Evolutionary conservation across 53 echinoderm and acorn worm species (phyloP), one percentile per base, ranked within the genome.

Genomic region (Stichopus horrens): DNA sequence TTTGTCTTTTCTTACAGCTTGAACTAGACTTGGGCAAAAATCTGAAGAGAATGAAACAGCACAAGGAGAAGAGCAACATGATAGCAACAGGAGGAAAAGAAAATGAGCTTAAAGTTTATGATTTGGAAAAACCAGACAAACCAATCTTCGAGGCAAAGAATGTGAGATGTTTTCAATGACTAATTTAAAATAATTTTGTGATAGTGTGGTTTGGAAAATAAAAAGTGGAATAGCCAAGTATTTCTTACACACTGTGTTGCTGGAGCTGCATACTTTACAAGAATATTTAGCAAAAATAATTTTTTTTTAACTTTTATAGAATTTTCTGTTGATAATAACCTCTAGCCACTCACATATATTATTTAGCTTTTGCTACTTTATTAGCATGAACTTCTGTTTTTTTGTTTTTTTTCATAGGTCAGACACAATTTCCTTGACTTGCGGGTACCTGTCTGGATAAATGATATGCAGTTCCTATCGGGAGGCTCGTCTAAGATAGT

Each of bases 1-100:
- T 55, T 68, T 54, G 19, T 23, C 86, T 74, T 52, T 84, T 83
- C 58, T 60, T 65, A 6, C 57, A 97, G 98, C 77, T 86, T 67
- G 95, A 95, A 85, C 75, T 97, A 19, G 87, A 93, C 14, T 93
- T 91, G 90, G 98, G 98, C 8, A 73, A 89, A 51, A 90, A 95
- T 79, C 37, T 97, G 5, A 75, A 89, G 75, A 91, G 82, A 81
- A 95, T 97, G 95, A 88, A 94, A 71, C 95, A 94, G 74, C 93
- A 95, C 71, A 77, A 77, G 1, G 77, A 92, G 7, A 89, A 91
- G n/a, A 90, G 79, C 57, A 91, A 97, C 74, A 18, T 91, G n/a
- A 90, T 97, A 84, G 98, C 98, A 59, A 95, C 98, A 13, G 98
- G 95, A 79, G 98, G 98, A 57, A 94, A 94, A 56, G 97, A 97